Conservation (phyloP, 2,888 invertebrate species). For the Chrysomela aeneicollis region DNA sequence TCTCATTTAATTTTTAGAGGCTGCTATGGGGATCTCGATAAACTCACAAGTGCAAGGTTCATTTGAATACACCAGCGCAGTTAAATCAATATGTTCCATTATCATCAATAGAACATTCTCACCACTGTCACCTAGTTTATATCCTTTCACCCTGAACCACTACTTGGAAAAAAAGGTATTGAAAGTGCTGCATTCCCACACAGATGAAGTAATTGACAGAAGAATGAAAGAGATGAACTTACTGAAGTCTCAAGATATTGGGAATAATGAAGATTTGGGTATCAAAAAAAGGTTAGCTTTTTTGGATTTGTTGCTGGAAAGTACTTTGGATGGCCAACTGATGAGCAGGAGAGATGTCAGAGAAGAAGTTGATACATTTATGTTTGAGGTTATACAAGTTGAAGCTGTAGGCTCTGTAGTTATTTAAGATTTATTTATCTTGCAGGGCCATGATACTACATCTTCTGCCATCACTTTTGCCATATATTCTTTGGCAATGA, state of each 20-base stretch:
- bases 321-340: conserved; percentile 67
- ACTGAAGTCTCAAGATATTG: background rate
- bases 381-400: conserved; percentile 67
- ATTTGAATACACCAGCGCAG: conserved; percentile 77
- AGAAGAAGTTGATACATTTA: conserved; percentile 76
- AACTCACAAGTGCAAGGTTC: conserved; percentile 74
- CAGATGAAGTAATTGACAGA: conserved; percentile 30
- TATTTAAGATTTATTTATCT: conserved; percentile 19
- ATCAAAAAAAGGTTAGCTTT: conserved; percentile 71
- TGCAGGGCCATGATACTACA: conserved; percentile 64
- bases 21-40: conserved; percentile 82
- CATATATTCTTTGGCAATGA: conserved; percentile 59
- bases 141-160: conserved; percentile 67
- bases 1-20: conserved; percentile 67
- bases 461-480: conserved; percentile 61
- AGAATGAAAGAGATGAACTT: conserved; percentile 49
- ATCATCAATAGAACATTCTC: conserved; percentile 46
- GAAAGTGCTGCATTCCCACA: conserved; percentile 28
- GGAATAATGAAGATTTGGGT: conserved; percentile 55
- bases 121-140: conserved; percentile 63
- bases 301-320: conserved; percentile 70
- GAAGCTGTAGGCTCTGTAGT: too few relatives aligned
- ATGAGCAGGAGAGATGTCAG: conserved; percentile 68
- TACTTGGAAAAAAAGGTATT: conserved; percentile 59
- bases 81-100: conserved; percentile 63